Evolutionary conservation across 2,888 invertebrate genomes (phyloP).

Genomic region (Apamea anceps): DNA sequence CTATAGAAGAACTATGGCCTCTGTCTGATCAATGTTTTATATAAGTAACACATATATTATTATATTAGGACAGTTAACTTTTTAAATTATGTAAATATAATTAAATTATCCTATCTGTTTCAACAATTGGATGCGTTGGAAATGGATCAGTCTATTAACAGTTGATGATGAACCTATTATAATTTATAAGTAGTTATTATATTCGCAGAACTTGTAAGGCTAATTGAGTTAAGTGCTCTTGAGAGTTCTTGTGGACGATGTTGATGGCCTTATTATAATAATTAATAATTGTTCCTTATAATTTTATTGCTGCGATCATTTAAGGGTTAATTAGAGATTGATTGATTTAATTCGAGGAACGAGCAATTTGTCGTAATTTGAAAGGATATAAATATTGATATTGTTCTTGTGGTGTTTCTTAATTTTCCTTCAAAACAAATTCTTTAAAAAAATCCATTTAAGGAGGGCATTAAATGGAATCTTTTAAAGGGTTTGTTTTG

Average conservation of each 20-base stretch:
- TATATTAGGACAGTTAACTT: no score
- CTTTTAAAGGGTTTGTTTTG: no score
- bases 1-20: no score
- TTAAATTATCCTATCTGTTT: no score
- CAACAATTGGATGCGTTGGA: not conserved
- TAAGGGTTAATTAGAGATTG: constrained; percentile 28
- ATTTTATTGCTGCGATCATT: constrained; percentile 41
- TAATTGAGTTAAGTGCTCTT: constrained; percentile 46
- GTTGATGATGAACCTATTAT: not conserved
- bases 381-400: not conserved
- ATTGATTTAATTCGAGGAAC: constrained; percentile 39
- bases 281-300: constrained; percentile 36
- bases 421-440: no score
- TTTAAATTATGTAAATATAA: no score
- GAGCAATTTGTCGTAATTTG: constrained; percentile 25
- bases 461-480: no score
- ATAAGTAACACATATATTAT: no score
- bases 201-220: constrained; percentile 46
- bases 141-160: constrained; percentile 9
- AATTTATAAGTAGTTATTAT: constrained; percentile 10
- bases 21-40: no score
- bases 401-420: not conserved
- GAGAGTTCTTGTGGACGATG: constrained; percentile 26
- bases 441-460: no score
- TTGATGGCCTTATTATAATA: constrained; percentile 23